Percentiles rank a stretch among this genome's conserved stretches.
Conservation (phyloP, 2,113 vertebrate genomes). For the Chrysochloris asiatica region DNA sequence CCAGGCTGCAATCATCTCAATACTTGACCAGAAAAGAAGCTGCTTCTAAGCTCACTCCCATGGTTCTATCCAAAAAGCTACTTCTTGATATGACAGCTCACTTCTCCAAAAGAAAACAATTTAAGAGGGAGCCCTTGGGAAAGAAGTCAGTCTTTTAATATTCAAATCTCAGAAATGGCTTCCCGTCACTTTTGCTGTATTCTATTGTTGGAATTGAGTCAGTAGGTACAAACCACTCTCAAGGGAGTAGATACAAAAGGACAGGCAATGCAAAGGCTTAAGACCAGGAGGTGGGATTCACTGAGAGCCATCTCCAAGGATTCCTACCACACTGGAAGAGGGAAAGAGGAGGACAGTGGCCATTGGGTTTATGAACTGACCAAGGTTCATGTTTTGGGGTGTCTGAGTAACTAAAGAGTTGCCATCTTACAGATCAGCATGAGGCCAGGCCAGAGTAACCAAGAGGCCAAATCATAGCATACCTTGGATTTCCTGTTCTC, state of each 20-base stretch:
- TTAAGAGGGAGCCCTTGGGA: neutral
- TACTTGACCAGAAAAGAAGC: no score
- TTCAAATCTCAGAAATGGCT: neutral
- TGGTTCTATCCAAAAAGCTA: neutral
- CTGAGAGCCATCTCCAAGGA: no score
- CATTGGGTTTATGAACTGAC: neutral
- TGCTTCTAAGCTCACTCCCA: no score
- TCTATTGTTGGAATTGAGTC: neutral
- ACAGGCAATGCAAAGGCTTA: neutral
- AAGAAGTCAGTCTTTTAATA: neutral
- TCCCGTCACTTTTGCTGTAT: neutral
- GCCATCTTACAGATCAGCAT: no score
- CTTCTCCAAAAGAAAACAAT: neutral
- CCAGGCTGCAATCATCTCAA: neutral
- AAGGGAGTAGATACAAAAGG: neutral
- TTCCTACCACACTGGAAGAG: no score
- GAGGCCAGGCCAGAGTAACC: neutral
- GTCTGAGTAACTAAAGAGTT: neutral
- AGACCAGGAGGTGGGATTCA: neutral
- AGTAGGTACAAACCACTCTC: neutral
- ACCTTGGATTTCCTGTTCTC: neutral
- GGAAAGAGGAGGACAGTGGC: no score
- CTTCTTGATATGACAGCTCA: neutral
- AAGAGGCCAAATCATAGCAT: rapidly evolving
- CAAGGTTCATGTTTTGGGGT: neutral